These are phyloP conservation scores for Seira sanloemensis DNA, from an alignment of 2,888 invertebrate species.

Conservation along the genomic window DNA sequence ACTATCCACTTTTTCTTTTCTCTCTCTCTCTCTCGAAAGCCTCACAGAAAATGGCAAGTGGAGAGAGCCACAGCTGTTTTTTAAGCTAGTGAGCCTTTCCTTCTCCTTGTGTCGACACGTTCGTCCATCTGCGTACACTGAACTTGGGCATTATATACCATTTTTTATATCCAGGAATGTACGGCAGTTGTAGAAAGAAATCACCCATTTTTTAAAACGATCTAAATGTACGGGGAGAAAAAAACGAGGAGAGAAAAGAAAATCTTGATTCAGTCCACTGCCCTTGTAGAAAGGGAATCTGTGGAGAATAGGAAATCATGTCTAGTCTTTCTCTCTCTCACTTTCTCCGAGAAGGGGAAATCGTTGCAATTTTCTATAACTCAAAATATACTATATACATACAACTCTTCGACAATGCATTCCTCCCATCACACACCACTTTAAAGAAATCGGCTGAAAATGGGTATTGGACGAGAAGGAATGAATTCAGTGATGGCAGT, in stretches of 20 bases:
- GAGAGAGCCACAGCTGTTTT: constrained; percentile 41
- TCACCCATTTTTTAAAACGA: constrained; percentile 22
- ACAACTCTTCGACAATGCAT: background rate
- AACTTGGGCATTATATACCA: background rate
- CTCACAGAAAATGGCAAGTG: background rate
- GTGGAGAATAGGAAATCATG: constrained; percentile 59
- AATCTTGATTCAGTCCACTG: constrained; percentile 51
- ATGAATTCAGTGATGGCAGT: constrained; percentile 41
- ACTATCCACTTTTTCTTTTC: background rate
- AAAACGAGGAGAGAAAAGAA: background rate
- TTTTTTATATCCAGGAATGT: background rate
- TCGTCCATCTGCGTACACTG: constrained; percentile 44
- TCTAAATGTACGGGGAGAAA: background rate
- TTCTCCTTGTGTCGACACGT: constrained; percentile 55
- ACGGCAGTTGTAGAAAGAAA: background rate
- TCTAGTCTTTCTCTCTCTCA: background rate
- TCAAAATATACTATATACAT: background rate
- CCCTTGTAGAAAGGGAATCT: constrained; percentile 29
- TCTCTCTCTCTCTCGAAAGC: background rate
- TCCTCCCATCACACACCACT: background rate
- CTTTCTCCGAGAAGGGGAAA: background rate
- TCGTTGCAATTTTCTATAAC: background rate
- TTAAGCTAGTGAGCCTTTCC: background rate
- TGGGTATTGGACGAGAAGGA: constrained; percentile 53
- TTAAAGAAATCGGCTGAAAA: constrained; percentile 40